Conservation (phyloP, 2,888 invertebrate species). For the Clivina fossor region DNA sequence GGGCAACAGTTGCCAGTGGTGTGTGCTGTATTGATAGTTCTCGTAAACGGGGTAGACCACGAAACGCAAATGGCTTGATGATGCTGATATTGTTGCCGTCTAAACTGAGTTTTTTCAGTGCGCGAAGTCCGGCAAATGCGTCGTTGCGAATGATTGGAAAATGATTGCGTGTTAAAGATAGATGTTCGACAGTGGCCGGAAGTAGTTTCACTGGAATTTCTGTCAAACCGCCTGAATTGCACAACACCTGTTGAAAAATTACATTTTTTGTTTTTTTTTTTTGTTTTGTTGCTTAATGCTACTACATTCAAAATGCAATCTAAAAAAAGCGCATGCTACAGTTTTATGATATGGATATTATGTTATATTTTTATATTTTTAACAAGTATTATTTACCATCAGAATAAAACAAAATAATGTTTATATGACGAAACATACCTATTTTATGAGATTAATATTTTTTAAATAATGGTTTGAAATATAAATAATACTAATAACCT, state of each 20-base stretch:
- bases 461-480: too few relatives aligned
- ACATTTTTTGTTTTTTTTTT: too few relatives aligned
- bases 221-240: conserved; percentile 80
- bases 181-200: conserved; percentile 77
- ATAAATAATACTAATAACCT: too few relatives aligned
- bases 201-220: conserved; percentile 77
- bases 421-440: too few relatives aligned
- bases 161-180: conserved; percentile 83
- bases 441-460: too few relatives aligned
- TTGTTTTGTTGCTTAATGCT: too few relatives aligned
- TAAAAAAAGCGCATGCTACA: too few relatives aligned
- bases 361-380: too few relatives aligned
- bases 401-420: too few relatives aligned
- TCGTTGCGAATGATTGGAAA: conserved; percentile 79
- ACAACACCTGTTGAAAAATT: conserved; percentile 71
- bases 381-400: too few relatives aligned
- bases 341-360: too few relatives aligned
- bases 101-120: conserved; percentile 77
- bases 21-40: conserved; percentile 86
- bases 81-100: conserved; percentile 85
- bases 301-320: too few relatives aligned
- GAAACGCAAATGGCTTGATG: conserved; percentile 84
- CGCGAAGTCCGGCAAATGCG: conserved; percentile 79
- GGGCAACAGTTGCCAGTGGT: conserved; percentile 75
- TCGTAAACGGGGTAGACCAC: conserved; percentile 74